phyloP scores from a whole-genome alignment of 2,888 invertebrate genomes.

The Lasioglossum malachurum region DNA sequence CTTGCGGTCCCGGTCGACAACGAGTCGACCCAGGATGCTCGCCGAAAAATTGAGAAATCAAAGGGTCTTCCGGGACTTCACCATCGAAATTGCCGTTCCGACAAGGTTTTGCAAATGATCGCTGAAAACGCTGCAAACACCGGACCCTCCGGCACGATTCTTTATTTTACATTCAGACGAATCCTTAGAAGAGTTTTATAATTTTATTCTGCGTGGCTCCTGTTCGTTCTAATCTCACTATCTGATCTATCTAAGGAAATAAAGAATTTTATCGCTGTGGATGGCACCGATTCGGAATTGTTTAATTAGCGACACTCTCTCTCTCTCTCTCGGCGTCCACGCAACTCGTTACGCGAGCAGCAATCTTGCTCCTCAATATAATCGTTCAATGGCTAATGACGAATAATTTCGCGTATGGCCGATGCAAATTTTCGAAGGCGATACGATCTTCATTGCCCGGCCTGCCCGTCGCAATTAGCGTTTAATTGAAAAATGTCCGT shows the following conservation, averaged over 20 bases:
- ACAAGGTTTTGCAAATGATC: neutral
- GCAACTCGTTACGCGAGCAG: constrained; percentile 23
- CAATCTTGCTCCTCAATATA: constrained; percentile 43
- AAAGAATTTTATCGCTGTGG: neutral
- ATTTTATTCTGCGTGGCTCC: neutral
- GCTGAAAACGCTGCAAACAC: neutral
- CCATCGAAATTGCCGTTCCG: neutral
- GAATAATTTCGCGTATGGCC: constrained; percentile 50
- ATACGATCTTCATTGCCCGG: constrained; percentile 58
- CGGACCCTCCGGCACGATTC: neutral
- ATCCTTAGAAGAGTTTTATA: neutral
- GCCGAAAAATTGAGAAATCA: neutral
- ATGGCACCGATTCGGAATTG: neutral
- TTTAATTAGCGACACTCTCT: constrained; percentile 23
- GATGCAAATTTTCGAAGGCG: constrained; percentile 59
- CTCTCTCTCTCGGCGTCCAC: neutral
- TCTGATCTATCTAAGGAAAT: neutral
- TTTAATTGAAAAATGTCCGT: constrained; percentile 65
- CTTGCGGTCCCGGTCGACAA: neutral
- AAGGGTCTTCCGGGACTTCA: neutral
- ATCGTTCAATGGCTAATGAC: constrained; percentile 42
- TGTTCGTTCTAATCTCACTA: neutral
- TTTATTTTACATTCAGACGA: neutral
- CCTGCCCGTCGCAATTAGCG: constrained; percentile 59
- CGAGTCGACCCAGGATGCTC: neutral